Base-by-base conservation (phyloP, 2,797 vertebrate genomes). In the Oreortyx pictus region DNA sequence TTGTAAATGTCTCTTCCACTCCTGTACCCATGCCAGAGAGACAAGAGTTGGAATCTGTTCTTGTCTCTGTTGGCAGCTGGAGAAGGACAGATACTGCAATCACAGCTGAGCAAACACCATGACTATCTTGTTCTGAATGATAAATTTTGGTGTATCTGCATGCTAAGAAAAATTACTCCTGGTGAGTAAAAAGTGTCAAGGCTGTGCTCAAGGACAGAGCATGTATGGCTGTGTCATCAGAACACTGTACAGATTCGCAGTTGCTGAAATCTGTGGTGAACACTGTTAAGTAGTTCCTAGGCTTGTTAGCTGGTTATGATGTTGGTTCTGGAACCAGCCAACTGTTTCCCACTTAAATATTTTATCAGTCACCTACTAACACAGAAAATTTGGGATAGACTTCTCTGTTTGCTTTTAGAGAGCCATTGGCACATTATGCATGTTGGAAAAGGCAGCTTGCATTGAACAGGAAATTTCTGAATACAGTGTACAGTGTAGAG, bases 21-120 rank as follows among this genome's bases (percentile, higher is more conserved):
- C 18, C 29, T 20, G 9, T 39, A 29, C 9, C 39, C 24, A 4
- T 31, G 2, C 25, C 25, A 52, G 33, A 64, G 49, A 76, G 15
- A 29, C 0, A 2, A 25, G 35, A 82, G 66, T 44, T 59, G 2
- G 0, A 46, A 39, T 0, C 0, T 77, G 33, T 62, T 16, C 49
- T 89, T 64, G 27, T 25, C 65, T 87, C 27, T 62, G 7, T 25
- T 80, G 76, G 52, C 35, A 86, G 14, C 31, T 79, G 47, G 33
- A 27, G 14, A 59, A 79, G 52, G 52, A 19, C 17, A 56, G 17
- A 56, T n/a, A 56, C 52, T n/a, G 67, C 33, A 88, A 41, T 66
- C 56, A 57, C 67, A 83, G 71, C 66, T 91, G 77, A 78, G 56
- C 86, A 86, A 91, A 88, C 33, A 85, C n/a, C 16, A 13, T 56